Conservation (phyloP, 2,888 invertebrate genomes). For the Rotaria magnacalcarata region DNA sequence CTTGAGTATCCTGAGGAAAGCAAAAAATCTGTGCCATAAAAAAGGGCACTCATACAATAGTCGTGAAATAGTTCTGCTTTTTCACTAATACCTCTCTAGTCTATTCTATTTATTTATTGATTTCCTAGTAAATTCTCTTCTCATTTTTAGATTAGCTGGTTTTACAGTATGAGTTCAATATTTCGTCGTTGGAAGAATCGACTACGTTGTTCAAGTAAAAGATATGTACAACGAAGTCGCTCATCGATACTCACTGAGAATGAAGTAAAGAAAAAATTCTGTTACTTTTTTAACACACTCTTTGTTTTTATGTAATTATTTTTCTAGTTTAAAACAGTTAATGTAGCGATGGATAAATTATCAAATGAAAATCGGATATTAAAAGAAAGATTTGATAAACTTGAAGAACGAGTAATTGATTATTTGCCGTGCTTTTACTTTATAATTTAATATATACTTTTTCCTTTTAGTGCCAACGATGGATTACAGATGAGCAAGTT, state of each 20-base stretch:
- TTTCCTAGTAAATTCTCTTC: background rate
- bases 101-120: background rate
- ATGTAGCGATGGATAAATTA: background rate
- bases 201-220: background rate
- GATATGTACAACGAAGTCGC: background rate
- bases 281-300: background rate
- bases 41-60: background rate
- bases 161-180: conserved; percentile 1
- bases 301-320: background rate
- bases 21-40: background rate
- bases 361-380: background rate
- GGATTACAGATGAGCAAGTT: background rate
- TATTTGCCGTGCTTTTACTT: no score
- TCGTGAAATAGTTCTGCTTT: background rate
- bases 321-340: background rate
- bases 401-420: background rate
- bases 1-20: background rate
- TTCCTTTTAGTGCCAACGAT: background rate
- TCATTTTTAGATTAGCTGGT: background rate
- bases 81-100: background rate
- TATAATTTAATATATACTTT: no score
- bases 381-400: conserved; percentile 23
- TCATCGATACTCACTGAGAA: background rate
- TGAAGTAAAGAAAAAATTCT: background rate
- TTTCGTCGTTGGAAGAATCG: conserved; percentile 27